Evolutionary conservation across 2,888 invertebrate species (phyloP).

Genomic region (Apodemia zela): DNA sequence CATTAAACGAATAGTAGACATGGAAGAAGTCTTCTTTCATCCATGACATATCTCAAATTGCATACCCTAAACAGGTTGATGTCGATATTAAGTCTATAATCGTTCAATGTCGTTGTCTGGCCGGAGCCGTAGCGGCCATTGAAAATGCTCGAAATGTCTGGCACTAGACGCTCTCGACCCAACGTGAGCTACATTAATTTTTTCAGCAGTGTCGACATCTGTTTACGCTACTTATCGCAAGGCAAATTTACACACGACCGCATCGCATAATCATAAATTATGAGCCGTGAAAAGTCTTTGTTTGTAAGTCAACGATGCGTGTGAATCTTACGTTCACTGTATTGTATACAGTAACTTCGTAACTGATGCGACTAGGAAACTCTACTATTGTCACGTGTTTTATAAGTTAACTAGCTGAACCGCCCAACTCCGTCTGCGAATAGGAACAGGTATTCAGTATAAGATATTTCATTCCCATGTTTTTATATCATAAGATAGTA

Average conservation of each 20-base stretch:
- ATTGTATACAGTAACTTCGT: constrained; percentile 39
- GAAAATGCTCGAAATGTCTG: constrained; percentile 24
- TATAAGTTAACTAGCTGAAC: neutral
- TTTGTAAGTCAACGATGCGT: constrained; percentile 54
- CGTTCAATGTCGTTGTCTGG: neutral
- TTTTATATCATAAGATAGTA: too few relatives aligned
- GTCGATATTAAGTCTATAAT: too few relatives aligned
- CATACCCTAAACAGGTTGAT: too few relatives aligned
- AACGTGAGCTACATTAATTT: constrained; percentile 23
- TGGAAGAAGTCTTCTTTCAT: too few relatives aligned
- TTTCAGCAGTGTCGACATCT: constrained; percentile 26
- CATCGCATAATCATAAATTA: constrained; percentile 50
- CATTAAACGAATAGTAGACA: too few relatives aligned
- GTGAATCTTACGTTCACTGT: constrained; percentile 48
- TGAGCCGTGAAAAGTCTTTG: constrained; percentile 48
- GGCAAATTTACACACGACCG: constrained; percentile 53
- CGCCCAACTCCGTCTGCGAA: too few relatives aligned
- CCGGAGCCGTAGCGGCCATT: neutral
- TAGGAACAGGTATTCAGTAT: too few relatives aligned
- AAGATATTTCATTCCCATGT: too few relatives aligned
- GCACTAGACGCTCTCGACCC: constrained; percentile 28
- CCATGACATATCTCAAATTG: too few relatives aligned
- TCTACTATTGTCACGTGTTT: neutral
- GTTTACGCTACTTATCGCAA: constrained; percentile 51
- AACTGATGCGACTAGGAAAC: constrained; percentile 35